Conservation (phyloP, 2,888 invertebrate genomes). For the Stictocephala bisonia region DNA sequence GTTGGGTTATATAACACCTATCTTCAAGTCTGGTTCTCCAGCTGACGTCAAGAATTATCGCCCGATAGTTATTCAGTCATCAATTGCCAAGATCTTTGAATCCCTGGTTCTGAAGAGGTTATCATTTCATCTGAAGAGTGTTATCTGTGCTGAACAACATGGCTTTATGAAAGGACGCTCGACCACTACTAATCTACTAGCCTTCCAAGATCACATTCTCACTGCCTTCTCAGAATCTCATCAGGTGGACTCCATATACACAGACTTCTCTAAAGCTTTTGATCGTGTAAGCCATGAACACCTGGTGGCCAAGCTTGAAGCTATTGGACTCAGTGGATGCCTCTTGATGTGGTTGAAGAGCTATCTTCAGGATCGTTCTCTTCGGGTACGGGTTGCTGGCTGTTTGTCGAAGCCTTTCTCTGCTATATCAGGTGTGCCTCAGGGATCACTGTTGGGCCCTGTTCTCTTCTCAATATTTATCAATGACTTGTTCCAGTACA, state of each 20-base stretch:
- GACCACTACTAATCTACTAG: conserved; percentile 1
- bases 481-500: not conserved
- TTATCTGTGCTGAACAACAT: not conserved
- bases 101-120: not conserved
- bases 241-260: conserved; percentile 4
- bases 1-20: not conserved
- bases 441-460: not conserved
- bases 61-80: not conserved
- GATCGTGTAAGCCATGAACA: conserved; percentile 8
- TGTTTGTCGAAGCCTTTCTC: not conserved
- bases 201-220: not conserved
- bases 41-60: not conserved
- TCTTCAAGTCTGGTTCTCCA: not conserved
- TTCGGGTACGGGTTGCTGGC: conserved; percentile 1
- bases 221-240: not conserved
- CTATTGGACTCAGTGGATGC: not conserved
- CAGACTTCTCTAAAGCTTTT: conserved; percentile 21
- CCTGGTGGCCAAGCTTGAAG: conserved; percentile 4
- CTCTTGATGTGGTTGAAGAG: too few species aligned
- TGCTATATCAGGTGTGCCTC: too few species aligned
- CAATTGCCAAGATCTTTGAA: conserved; percentile 4
- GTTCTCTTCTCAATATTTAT: not conserved
- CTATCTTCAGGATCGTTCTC: not conserved
- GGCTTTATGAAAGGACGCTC: conserved; percentile 1
- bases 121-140: not conserved